Base-by-base conservation (phyloP, 2,888 invertebrate genomes). In the Oligia fasciuncula region DNA sequence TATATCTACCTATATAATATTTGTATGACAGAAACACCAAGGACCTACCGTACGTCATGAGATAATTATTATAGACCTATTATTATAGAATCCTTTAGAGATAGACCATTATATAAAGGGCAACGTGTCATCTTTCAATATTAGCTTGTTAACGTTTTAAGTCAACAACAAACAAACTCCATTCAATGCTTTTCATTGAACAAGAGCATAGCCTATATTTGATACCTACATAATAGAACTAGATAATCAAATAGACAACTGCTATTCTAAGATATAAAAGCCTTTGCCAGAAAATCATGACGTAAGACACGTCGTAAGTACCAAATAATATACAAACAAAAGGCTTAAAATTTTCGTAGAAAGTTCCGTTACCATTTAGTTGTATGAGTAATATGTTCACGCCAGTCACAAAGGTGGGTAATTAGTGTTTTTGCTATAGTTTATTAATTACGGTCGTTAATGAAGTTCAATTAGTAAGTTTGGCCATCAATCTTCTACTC, bases 401-500 rank as follows among this genome's bases (percentile, higher is more conserved):
- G 84, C 78, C 84, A 83, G 78, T 83, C 73, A 82, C 83, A 83
- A 87, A 89, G 90, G 90, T 88, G 84, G 84, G 89, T 82, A 89
- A 91, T 89, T 89, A 91, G 84, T 85, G 89, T 90, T 91, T 92
- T 92, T 90, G 84, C 81, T 77, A 84, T 87, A 86, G 88, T 86
- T 90, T 91, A 91, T 91, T 92, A 93, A 92, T 93, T 90, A 92
- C 88, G 84, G 88, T 89, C 90, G 90, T 88, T 93, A 94, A 94
- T 94, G 93, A 94, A 92, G 91, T 91, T 92, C 92, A 92, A 93
- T 94, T 93, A 93, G 93, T 90, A 91, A 92, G 90, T 90, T 83
- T 80, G 84, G 90, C 87, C 92, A 94, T 94, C 93, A 94, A 94
- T 95, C 94, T 93, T 91, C 82, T 77, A 83, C 86, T 87, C 89